Evolutionary conservation across 2,113 vertebrate species (phyloP), one percentile per base, ranked within the genome.

Genomic region (Phrynosoma blainvillii): DNA sequence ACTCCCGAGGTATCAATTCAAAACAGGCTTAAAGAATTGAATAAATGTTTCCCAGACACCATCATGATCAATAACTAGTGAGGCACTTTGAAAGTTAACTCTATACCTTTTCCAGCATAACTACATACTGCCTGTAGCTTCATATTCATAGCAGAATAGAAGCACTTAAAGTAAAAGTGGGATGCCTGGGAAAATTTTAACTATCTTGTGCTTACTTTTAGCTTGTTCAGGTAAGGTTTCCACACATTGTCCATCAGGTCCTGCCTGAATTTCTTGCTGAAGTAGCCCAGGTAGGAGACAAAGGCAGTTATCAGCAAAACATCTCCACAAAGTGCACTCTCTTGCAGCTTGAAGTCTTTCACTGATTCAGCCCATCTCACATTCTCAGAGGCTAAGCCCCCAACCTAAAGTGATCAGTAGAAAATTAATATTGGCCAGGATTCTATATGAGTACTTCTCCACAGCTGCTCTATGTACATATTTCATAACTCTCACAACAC

Each of bases 251-350:
- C 97, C 97, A 99, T 95, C 23, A 99, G 97, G n/a, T 97, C 97
- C 7, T 97, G 96, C 20, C 99, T 96, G 91, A 98, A 99, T 91
- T 88, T 96, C 89, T 96, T 98, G 59, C 98, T 98, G 94, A 99
- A 99, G 95, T 98, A 99, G 9, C 99, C 99, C 71, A 99, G 94
- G 96, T 99, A 99, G 21, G 99, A 99, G 82, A 99, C 90, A 2
- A 99, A 99, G 89, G 98, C 98, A 0, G 98, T 98, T 36, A 94
- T 95, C 84, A 99, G 97, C 75, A 99, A 95, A 85, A 99, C 95
- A 1, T 99, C 99, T 20, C 99, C 99, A 84, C 98, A 99, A 40
- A 99, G 93, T 0, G 97, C 99, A 84, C 95, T 97, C 95, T 98
- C 97, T 92, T 98, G 98, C 27, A 92, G 93, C 83, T 92, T 97